Evolutionary conservation across 2,888 invertebrate genomes (phyloP), one percentile per base, ranked within the genome.

Genomic region (Pyrgus malvae): DNA sequence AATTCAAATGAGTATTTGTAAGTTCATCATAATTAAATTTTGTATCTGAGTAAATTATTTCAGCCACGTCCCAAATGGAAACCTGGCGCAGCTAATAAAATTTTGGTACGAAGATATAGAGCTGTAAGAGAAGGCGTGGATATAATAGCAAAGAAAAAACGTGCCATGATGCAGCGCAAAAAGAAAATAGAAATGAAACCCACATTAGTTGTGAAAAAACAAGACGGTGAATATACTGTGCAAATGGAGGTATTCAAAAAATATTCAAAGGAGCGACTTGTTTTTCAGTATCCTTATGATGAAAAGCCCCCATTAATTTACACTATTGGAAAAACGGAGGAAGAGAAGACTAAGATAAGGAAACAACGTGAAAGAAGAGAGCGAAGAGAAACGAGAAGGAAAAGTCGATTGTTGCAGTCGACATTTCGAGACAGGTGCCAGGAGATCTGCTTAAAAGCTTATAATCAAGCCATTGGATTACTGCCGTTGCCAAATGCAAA

Each of bases 201-300:
- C 5, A 81, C 84, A 1, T 58, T 90, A 19, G 60, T 83, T 4
- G 76, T 90, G 0, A 78, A 72, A 42, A 90, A 90, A 65, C 64
- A 64, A 49, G 79, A 83, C 8, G 90, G 90, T 21, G 86, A 90
- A 62, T 88, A 76, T 53, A 81, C 79, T 2, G 88, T 90, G 3
- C 80, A 83, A 57, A 85, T 90, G 86, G 89, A 90, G 69, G 85
- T 88, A 0, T 83, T 90, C 51, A 89, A 87, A 57, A 84, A 86
- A 58, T 88, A 80, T 66, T 89, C 90, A 1, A 85, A 83, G 58
- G 84, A 89, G 58, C 72, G 90, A 48, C 67, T 89, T 3, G 6
- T 74, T 8, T 80, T 75, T 38, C 88, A 91, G 66, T 83, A 80
- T 61, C 90, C 90, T 1, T 91, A 87, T 40, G 89, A 90, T 17